Conservation (phyloP, 2,888 invertebrate genomes). For the Cephus sareptanus region DNA sequence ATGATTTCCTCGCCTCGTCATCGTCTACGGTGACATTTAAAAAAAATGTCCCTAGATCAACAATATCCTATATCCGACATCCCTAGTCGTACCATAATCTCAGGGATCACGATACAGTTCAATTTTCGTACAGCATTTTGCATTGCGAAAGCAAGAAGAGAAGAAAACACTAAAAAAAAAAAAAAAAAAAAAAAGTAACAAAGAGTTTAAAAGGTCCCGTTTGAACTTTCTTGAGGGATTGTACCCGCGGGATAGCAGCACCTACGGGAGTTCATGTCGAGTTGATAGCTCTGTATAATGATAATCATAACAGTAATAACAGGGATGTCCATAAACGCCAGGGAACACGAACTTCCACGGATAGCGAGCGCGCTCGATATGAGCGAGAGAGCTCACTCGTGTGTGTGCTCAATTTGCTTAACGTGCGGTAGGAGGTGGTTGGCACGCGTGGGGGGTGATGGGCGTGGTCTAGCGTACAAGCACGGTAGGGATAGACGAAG, state of each 20-base stretch:
- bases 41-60: neutral
- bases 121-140: neutral
- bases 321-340: constrained; percentile 5
- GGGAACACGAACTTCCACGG: constrained; percentile 1
- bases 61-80: neutral
- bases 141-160: neutral
- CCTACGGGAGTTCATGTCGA: constrained; percentile 5
- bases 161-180: no score
- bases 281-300: constrained; percentile 7
- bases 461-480: neutral
- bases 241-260: constrained; percentile 3
- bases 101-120: neutral
- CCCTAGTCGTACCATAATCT: no score
- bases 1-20: neutral
- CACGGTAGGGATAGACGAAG: neutral
- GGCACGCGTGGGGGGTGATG: neutral
- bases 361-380: neutral
- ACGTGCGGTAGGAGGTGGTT: neutral
- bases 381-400: neutral
- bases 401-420: neutral
- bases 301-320: constrained; percentile 2
- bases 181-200: neutral
- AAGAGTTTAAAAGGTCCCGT: neutral
- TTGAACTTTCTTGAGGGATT: neutral
- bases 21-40: neutral